Percentiles rank a stretch among this genome's conserved stretches.
phyloP scores from a whole-genome alignment of 2,888 invertebrate species.

The Amiota minor region DNA sequence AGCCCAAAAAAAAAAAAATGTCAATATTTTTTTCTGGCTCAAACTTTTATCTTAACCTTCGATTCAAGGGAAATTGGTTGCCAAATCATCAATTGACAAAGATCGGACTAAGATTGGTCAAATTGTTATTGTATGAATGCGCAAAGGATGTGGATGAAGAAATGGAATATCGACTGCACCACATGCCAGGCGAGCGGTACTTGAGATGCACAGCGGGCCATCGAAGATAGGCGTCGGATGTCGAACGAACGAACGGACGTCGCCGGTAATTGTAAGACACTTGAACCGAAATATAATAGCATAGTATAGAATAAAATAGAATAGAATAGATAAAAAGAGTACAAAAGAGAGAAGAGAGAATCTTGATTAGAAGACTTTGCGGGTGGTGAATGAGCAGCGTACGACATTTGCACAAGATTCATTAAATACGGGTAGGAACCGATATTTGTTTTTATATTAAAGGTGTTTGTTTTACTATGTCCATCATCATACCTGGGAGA shows the following conservation, averaged over 20 bases:
- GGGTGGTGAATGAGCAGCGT: conserved; percentile 12
- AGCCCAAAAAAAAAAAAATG: background rate
- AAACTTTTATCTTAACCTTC: conserved; percentile 1
- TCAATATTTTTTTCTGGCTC: conserved; percentile 6
- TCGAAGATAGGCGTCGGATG: conserved; percentile 2
- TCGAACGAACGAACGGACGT: background rate
- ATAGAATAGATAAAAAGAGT: no score
- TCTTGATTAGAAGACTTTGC: background rate
- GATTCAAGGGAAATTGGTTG: conserved; percentile 22
- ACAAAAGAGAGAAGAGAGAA: background rate
- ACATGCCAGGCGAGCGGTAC: conserved; percentile 25
- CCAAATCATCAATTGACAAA: conserved; percentile 1
- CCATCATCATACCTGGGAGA: no score
- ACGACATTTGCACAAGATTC: conserved; percentile 31
- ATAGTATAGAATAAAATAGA: no score
- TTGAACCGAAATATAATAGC: no score
- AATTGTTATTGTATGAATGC: conserved; percentile 22
- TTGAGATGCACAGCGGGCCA: conserved; percentile 28
- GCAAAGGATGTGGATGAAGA: background rate
- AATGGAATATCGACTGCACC: background rate
- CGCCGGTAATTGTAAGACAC: conserved; percentile 13
- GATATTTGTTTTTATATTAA: no score
- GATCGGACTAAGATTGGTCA: conserved; percentile 10
- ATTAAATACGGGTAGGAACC: no score
- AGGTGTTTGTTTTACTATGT: no score